Percentiles rank a stretch among this genome's conserved stretches.
Conservation (phyloP, 2,888 invertebrate species). For the Coelogynopora nodosa region DNA sequence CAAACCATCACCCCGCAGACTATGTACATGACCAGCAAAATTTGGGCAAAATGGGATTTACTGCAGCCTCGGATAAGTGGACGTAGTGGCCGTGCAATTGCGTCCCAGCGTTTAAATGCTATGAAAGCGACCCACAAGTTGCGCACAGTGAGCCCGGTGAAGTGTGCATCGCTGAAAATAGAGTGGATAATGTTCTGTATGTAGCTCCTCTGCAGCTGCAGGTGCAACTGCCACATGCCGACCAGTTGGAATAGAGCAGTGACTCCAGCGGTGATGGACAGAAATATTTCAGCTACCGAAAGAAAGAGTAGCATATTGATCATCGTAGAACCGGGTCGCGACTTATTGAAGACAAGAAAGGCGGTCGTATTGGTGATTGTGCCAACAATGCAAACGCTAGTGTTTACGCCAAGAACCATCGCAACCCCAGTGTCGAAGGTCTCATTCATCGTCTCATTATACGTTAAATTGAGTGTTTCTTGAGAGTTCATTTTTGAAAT, state of each 20-base stretch:
- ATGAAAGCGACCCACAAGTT: slow-evolving; percentile 37
- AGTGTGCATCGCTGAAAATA: not conserved
- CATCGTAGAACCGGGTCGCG: not conserved
- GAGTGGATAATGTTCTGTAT: not conserved
- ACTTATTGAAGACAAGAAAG: not conserved
- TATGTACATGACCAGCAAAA: not conserved
- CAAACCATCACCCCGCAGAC: not conserved
- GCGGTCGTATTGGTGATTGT: not conserved
- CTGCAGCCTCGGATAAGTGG: not conserved
- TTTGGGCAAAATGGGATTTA: not conserved
- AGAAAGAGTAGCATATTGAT: not conserved
- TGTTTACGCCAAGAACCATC: not conserved
- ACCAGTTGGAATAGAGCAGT: not conserved
- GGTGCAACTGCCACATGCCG: not conserved
- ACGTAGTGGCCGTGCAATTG: slow-evolving; percentile 7
- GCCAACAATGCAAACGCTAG: not conserved
- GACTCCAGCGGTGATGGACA: not conserved
- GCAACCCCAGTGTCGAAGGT: no score
- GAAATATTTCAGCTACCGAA: not conserved
- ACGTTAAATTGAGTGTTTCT: no score
- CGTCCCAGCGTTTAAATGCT: slow-evolving; percentile 33
- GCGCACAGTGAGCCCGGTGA: not conserved
- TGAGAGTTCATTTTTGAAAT: no score
- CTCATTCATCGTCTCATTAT: no score
- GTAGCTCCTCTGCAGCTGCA: not conserved